Conservation (phyloP, 2,888 invertebrate species). For the Phymatocera aterrima region DNA sequence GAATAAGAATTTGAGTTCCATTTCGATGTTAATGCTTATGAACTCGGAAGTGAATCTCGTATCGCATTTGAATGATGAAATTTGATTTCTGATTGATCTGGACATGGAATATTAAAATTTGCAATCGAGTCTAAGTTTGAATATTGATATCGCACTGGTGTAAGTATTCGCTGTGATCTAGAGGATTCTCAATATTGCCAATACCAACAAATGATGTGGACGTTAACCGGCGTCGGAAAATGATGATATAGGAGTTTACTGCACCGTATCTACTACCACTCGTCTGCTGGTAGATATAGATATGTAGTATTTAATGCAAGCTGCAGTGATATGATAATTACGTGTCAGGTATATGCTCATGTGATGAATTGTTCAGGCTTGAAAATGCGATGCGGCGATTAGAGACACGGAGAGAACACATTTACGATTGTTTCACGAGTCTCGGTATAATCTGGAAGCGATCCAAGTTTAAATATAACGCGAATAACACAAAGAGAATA, state of each 20-base stretch:
- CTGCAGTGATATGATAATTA: background rate
- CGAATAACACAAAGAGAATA: slow-evolving; percentile 38
- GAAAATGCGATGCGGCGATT: background rate
- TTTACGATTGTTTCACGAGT: slow-evolving; percentile 34
- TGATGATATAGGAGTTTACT: too few species aligned
- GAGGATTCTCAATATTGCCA: background rate
- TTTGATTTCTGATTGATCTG: too few species aligned
- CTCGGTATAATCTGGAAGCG: slow-evolving; percentile 30
- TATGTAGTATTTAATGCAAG: background rate
- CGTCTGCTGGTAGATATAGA: too few species aligned
- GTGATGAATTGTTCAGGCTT: background rate
- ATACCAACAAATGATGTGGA: too few species aligned
- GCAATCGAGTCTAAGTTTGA: too few species aligned
- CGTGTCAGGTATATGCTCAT: background rate
- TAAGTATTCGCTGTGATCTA: background rate
- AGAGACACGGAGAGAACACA: slow-evolving; percentile 16
- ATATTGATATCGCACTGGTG: too few species aligned
- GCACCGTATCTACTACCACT: too few species aligned
- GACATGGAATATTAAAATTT: too few species aligned
- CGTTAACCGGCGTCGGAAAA: too few species aligned
- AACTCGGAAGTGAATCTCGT: background rate
- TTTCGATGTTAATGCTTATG: background rate
- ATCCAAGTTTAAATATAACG: slow-evolving; percentile 42
- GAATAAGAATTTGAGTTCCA: background rate
- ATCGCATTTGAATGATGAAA: background rate